A percentile compares a stretch with the other conserved stretches of the same genome.
Evolutionary conservation across 1,140 invertebrate genomes (phyloP).

Genomic region (Ceratina japonica): DNA sequence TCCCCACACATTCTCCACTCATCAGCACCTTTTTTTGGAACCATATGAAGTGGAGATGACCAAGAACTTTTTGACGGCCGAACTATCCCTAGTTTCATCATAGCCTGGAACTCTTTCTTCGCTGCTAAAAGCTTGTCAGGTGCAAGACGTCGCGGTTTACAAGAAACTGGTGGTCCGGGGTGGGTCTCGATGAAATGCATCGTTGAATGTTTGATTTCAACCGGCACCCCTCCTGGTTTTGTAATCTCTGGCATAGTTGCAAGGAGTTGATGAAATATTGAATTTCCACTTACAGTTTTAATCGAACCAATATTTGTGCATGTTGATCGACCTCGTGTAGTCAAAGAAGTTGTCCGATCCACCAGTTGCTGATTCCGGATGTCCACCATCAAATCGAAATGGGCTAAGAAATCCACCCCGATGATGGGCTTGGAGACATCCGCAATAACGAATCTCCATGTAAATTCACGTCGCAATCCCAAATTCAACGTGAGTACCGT

Average conservation of each 20-base stretch:
- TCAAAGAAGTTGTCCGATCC: background rate
- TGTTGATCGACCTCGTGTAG: background rate
- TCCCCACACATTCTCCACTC: background rate
- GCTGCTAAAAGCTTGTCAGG: background rate
- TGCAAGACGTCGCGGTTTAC: background rate
- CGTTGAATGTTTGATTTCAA: background rate
- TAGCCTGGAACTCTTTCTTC: background rate
- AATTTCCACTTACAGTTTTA: background rate
- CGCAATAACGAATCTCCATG: background rate
- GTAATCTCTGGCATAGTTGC: background rate
- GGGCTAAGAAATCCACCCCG: background rate
- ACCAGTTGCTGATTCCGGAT: background rate
- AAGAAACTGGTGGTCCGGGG: background rate
- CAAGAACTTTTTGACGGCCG: background rate
- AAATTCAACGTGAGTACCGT: background rate
- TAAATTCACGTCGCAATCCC: background rate
- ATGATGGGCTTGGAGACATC: background rate
- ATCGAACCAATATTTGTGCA: background rate
- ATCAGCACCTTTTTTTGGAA: background rate
- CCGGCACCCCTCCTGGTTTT: background rate
- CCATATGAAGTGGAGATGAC: slow-evolving; percentile 2
- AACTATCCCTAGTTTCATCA: background rate
- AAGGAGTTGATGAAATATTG: background rate
- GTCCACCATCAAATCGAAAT: background rate
- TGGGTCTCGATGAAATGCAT: background rate